Conservation (phyloP, 2,888 invertebrate species). For the Anagyrus pseudococci region DNA sequence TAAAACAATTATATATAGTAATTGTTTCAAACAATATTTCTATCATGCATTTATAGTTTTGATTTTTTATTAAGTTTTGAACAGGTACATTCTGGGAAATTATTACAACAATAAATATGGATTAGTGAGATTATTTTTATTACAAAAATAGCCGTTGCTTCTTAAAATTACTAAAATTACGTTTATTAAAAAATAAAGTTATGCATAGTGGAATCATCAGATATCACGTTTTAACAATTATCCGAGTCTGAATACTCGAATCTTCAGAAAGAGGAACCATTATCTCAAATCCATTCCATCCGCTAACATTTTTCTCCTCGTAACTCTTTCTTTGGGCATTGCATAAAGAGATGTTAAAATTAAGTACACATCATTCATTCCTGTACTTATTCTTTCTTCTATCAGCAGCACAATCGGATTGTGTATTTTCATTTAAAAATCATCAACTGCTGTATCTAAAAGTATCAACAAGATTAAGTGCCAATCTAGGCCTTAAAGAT, state of each 20-base stretch:
- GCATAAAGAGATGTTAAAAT: slow-evolving; percentile 11
- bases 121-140: slow-evolving; percentile 30
- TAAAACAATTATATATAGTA: slow-evolving; percentile 7
- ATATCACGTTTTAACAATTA: slow-evolving; percentile 36
- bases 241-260: slow-evolving; percentile 22
- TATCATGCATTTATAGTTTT: slow-evolving; percentile 9
- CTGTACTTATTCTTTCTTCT: no score
- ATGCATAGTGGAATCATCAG: slow-evolving; percentile 34
- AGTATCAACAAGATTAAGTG: slow-evolving; percentile 3
- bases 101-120: slow-evolving; percentile 37
- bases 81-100: slow-evolving; percentile 26
- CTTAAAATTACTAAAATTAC: slow-evolving; percentile 33
- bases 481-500: neutral
- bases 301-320: neutral
- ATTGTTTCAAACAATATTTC: slow-evolving; percentile 6
- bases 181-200: slow-evolving; percentile 32
- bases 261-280: slow-evolving; percentile 9
- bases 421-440: slow-evolving; percentile 11
- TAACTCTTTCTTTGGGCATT: neutral
- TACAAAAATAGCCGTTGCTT: slow-evolving; percentile 38
- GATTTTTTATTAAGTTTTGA: slow-evolving; percentile 16
- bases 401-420: no score
- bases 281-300: slow-evolving; percentile 23
- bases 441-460: slow-evolving; percentile 8
- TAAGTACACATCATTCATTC: slow-evolving; percentile 30